Percentiles rank a stretch among this genome's conserved stretches.
These are phyloP conservation scores for Hiodon alosoides DNA, from an alignment of 2,113 vertebrate species.

Conservation along the genomic window DNA sequence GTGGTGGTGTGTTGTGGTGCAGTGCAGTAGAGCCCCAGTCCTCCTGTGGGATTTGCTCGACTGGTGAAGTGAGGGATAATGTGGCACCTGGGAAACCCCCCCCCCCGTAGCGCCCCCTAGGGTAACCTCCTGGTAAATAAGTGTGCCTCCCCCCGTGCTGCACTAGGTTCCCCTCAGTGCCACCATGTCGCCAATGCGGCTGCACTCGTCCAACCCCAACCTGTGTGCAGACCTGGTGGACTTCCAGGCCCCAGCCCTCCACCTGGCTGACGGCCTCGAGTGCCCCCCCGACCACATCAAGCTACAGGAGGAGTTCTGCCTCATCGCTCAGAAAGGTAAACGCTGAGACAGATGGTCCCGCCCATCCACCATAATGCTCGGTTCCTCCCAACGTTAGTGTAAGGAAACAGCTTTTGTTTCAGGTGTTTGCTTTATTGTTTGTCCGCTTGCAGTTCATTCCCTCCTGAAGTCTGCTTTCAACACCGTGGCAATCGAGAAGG, in stretches of 20 bases:
- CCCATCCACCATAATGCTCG: background rate
- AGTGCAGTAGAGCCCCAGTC: too few species aligned
- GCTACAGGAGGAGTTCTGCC: constrained; percentile 95
- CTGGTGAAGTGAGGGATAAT: too few species aligned
- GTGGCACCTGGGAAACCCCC: too few species aligned
- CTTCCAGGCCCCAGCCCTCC: constrained; percentile 76
- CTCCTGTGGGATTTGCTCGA: too few species aligned
- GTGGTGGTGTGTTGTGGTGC: too few species aligned
- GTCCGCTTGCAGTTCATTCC: constrained; percentile 77
- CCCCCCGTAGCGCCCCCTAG: too few species aligned
- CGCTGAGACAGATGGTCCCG: background rate
- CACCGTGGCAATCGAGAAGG: constrained; percentile 97
- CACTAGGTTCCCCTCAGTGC: constrained; percentile 85
- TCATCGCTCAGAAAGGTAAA: constrained; percentile 95
- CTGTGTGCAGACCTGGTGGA: constrained; percentile 87
- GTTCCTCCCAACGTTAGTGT: background rate
- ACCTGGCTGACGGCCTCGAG: constrained; percentile 77
- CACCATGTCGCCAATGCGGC: constrained; percentile 83
- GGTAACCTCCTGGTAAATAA: background rate
- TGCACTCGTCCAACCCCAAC: constrained; percentile 97
- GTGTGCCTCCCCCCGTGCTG: background rate
- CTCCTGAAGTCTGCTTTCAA: constrained; percentile 98
- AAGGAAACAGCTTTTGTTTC: background rate
- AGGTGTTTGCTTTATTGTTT: background rate
- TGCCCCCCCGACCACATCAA: constrained; percentile 87